A percentile compares a stretch with the other conserved stretches of the same genome.
Conservation (phyloP, 1,140 invertebrate genomes). For the Listronotus oregonensis region DNA sequence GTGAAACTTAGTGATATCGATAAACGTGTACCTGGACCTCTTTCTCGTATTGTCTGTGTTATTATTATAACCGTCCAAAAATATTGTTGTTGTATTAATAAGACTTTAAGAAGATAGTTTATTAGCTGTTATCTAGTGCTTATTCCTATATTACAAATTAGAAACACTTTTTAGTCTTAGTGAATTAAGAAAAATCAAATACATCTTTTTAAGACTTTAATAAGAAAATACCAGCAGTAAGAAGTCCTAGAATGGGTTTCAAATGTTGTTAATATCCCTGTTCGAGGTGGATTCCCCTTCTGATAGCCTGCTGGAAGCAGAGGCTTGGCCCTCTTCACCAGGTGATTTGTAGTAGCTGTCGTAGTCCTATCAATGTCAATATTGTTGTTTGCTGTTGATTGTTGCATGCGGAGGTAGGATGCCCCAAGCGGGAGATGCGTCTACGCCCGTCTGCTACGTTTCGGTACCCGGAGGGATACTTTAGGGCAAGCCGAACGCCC, state of each 20-base stretch:
- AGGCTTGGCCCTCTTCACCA: slow-evolving; percentile 51
- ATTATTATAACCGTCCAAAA: too few relatives aligned
- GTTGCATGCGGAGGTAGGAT: slow-evolving; percentile 44
- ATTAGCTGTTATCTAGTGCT: neutral
- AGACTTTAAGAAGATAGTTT: too few relatives aligned
- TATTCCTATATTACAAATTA: neutral
- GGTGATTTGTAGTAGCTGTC: slow-evolving; percentile 47
- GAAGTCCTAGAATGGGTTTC: neutral
- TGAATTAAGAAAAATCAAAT: neutral
- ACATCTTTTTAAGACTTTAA: too few relatives aligned
- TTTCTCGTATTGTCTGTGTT: too few relatives aligned
- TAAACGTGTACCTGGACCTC: too few relatives aligned
- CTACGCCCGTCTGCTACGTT: slow-evolving; percentile 50
- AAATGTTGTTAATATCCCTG: slow-evolving; percentile 47
- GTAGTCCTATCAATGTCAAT: slow-evolving; percentile 32
- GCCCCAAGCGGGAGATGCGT: slow-evolving; percentile 52
- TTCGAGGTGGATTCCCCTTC: slow-evolving; percentile 53
- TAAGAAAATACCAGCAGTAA: too few relatives aligned
- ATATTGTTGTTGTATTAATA: too few relatives aligned
- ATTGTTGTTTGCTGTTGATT: slow-evolving; percentile 29
- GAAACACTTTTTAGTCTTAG: neutral
- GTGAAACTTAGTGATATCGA: too few relatives aligned
- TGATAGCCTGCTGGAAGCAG: slow-evolving; percentile 46
- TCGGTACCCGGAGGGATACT: slow-evolving; percentile 39
- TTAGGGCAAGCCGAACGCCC: slow-evolving; percentile 32